Evolutionary conservation across 2,888 invertebrate genomes (phyloP), one percentile per base, ranked within the genome.

Genomic region (Dasypogon diadema): DNA sequence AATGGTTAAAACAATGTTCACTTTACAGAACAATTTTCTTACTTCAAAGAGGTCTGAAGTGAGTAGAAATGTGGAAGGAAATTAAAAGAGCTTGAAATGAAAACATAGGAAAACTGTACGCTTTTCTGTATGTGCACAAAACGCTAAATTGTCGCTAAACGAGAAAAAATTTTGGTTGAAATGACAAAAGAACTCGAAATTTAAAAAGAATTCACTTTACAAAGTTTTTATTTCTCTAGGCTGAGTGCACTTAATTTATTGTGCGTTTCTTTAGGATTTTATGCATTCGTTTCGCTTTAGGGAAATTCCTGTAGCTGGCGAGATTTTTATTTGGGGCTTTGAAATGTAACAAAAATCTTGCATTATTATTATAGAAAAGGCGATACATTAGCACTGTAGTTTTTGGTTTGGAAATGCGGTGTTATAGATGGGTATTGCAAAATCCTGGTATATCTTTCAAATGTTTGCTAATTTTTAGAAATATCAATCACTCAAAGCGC

Each of bases 141-240:
- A 65, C 48, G 65, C 48, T 65, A 65, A 65, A 65, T 65, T 65
- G 65, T 65, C 65, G 65, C 65, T 65, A 65, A 65, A 65, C 65
- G 65, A 24, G 48, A 2, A 26, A 24, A 65, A 65, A 65, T 65
- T 65, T 65, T 65, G 65, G 65, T 65, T 65, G 65, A 65, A 65
- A 65, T 65, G 42, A 65, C 73, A 73, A 56, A 58, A 56, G 58
- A 37, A 56, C 42, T 73, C 56, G 24, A 73, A 58, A 51, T 26
- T 73, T 73, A 24, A 22, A 58, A 58, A 46, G 26, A 73, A 56
- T 56, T 10, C 37, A 21, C 12, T 10, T 46, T 22, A 58, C 22
- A 18, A 30, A 16, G 73, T 55, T 14, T 55, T 26, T n/a, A 14
- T 63, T 21, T 26, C 21, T 14, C 22, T 73, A 26, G 58, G 46